Evolutionary conservation across 2,797 vertebrate species (phyloP), one percentile per base, ranked within the genome.

Genomic region (Sebastes hopkinsi): DNA sequence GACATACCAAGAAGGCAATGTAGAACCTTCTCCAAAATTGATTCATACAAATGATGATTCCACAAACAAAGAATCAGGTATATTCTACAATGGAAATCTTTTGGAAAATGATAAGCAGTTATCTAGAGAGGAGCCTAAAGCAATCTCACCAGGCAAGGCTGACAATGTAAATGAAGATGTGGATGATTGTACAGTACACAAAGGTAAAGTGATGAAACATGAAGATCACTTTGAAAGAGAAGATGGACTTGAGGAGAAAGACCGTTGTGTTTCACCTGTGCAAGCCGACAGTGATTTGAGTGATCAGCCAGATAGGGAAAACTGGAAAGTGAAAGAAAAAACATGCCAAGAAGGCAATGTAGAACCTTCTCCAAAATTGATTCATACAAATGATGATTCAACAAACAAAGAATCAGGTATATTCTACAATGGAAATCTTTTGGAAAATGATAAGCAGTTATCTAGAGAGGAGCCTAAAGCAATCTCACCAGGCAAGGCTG

Each of bases 31-130:
- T 78, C 29, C 20, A 55, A 13, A 84, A 56, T 3, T 14, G 4
- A 13, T 32, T 30, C 0, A 46, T 65, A 13, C 13, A 67, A 5
- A 3, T 67, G 68, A 82, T 72, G 59, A 75, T 70, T 75, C 66
- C 50, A 68, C 59, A 68, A 71, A 72, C 3, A 29, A 56, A 58
- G 34, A 82, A 27, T 66, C 34, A 0, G 30, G 13, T 65, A 8
- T 36, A 8, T 4, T 67, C 29, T 66, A 52, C 46, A 72, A 65
- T 79, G 76, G 7, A 76, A 64, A n/a, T 75, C 22, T 71, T 87
- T 54, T 77, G 32, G 58, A 84, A 82, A 71, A 78, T 55, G 38
- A 89, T 25, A 75, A 66, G 20, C 75, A 12, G 9, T 20, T 64
- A 18, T 61, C 67, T 56, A 12, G 2, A 25, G 54, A 88, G 42